phyloP scores from a whole-genome alignment of 2,113 vertebrate species.

The Actenoides lindsayi region DNA sequence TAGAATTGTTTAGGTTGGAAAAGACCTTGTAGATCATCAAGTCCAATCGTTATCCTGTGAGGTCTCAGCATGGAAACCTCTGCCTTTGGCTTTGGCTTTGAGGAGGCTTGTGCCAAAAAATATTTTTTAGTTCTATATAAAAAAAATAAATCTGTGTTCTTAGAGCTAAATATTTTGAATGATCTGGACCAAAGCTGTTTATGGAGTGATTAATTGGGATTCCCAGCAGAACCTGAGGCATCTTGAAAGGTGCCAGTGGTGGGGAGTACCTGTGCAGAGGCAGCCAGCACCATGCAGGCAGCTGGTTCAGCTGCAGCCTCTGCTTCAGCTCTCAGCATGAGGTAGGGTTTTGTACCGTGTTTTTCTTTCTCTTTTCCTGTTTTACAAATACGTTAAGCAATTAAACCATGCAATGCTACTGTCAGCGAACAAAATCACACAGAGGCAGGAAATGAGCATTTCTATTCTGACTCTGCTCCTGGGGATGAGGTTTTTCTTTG shows the following conservation, averaged over 20 bases:
- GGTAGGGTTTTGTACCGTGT: not conserved
- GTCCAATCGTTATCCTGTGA: not conserved
- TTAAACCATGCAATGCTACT: not conserved
- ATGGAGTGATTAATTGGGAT: not conserved
- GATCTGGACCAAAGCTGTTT: not conserved
- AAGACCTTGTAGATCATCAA: not conserved
- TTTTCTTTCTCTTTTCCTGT: constrained; percentile 57
- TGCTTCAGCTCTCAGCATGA: not conserved
- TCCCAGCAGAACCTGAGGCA: constrained; percentile 3
- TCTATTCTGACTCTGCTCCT: not conserved
- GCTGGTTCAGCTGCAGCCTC: not conserved
- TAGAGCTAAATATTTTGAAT: not conserved
- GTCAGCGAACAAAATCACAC: constrained; percentile 2
- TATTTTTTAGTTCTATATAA: not conserved
- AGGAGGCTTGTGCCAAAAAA: not conserved
- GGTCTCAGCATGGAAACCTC: not conserved
- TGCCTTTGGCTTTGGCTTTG: not conserved
- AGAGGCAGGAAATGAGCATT: constrained; percentile 35
- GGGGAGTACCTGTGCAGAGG: not conserved
- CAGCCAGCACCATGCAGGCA: not conserved
- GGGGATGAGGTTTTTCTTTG: not conserved
- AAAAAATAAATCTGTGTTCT: not conserved
- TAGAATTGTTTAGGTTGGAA: not conserved
- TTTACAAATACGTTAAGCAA: constrained; percentile 29
- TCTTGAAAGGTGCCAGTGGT: not conserved